These are phyloP conservation scores for Polia nebulosa DNA, from an alignment of 2,888 invertebrate genomes.

Conservation along the genomic window DNA sequence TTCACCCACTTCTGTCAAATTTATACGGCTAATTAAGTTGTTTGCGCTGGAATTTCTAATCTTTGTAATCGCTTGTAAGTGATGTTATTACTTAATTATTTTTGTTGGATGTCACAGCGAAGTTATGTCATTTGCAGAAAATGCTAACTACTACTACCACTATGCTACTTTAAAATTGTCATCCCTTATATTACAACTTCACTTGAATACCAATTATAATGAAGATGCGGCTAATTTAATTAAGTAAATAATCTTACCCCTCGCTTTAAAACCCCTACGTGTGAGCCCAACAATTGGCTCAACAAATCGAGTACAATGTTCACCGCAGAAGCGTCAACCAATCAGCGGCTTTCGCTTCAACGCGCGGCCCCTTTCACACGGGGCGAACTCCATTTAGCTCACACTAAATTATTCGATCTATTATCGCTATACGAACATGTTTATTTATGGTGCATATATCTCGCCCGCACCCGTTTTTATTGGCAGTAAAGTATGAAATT, in stretches of 20 bases:
- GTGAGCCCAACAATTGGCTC: constrained; percentile 62
- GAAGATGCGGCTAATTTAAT: neutral
- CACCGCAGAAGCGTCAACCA: constrained; percentile 69
- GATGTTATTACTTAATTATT: constrained; percentile 63
- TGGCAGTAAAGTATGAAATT: constrained; percentile 88
- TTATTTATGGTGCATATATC: constrained; percentile 84
- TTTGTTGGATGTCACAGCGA: constrained; percentile 25
- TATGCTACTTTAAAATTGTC: constrained; percentile 10
- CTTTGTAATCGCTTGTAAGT: constrained; percentile 63
- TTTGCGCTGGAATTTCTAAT: constrained; percentile 65
- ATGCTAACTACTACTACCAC: too few species aligned
- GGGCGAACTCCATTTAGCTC: constrained; percentile 78
- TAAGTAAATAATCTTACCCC: constrained; percentile 16
- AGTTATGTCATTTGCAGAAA: constrained; percentile 39
- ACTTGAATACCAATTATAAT: neutral
- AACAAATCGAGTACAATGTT: constrained; percentile 76
- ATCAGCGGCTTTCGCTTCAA: constrained; percentile 69
- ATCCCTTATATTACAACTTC: neutral
- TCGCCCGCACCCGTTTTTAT: constrained; percentile 83
- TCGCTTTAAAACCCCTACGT: constrained; percentile 49
- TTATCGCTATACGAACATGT: constrained; percentile 84
- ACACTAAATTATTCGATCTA: constrained; percentile 87
- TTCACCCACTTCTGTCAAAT: constrained; percentile 80
- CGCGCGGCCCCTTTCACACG: constrained; percentile 71
- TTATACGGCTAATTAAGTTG: constrained; percentile 73